Percentiles rank a stretch among this genome's conserved stretches.
Evolutionary conservation across 30 jellyfish, hydroid and myxozoan genomes (phyloP).

Genomic region (Morbakka virulenta): DNA sequence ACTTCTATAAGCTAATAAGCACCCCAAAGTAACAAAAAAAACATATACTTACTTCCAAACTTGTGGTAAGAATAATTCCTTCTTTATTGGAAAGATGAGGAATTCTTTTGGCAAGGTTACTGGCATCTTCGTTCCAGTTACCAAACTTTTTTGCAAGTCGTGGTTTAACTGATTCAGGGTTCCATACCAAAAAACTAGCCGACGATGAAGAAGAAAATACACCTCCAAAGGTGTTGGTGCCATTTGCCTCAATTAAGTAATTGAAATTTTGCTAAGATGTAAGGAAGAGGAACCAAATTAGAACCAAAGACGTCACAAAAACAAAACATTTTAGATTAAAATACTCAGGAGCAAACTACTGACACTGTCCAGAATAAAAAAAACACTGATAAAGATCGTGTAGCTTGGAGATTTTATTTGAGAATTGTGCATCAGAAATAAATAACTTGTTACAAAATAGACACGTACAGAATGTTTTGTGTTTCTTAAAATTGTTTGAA

Average conservation of each 20-base stretch:
- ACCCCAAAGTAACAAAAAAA: too few species aligned
- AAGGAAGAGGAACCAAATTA: too few species aligned
- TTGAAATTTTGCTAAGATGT: constrained; percentile 56
- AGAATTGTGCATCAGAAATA: too few species aligned
- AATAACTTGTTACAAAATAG: too few species aligned
- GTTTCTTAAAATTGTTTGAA: too few species aligned
- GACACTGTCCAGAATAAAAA: neutral
- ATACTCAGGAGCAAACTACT: neutral
- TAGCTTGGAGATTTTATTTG: too few species aligned
- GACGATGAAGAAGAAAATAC: constrained; percentile 51
- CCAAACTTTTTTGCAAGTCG: constrained; percentile 60
- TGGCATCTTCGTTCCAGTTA: constrained; percentile 61
- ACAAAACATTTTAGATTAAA: too few species aligned
- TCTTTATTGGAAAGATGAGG: constrained; percentile 42
- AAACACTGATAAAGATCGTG: neutral
- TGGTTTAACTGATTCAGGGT: constrained; percentile 37
- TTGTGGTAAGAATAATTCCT: constrained; percentile 51
- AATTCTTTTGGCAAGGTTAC: constrained; percentile 44
- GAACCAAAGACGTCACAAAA: too few species aligned
- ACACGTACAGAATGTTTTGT: too few species aligned
- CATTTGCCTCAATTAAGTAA: constrained; percentile 89
- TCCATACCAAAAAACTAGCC: constrained; percentile 43
- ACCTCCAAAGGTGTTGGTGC: constrained; percentile 70
- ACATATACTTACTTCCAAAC: constrained; percentile 50
- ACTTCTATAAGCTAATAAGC: too few species aligned